Evolutionary conservation across 2,888 invertebrate genomes (phyloP).

Genomic region (Furcula furcula): DNA sequence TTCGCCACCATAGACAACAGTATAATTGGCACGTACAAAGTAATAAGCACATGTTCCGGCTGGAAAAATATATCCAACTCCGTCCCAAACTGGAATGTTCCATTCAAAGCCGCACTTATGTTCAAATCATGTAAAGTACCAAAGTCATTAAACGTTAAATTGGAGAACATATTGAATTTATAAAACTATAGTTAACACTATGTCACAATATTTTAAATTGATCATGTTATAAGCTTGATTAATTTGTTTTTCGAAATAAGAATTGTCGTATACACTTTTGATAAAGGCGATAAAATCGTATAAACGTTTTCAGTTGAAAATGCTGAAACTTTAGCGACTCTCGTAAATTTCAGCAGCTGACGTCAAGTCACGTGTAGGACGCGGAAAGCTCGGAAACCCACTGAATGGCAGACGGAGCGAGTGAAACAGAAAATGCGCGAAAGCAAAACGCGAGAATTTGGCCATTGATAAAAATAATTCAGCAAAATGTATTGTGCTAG

Average conservation of each 20-base stretch:
- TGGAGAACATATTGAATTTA: slow-evolving; percentile 27
- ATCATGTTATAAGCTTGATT: no score
- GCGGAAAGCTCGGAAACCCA: slow-evolving; percentile 31
- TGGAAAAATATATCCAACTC: slow-evolving; percentile 67
- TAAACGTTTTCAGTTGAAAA: no score
- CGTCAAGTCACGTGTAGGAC: slow-evolving; percentile 25
- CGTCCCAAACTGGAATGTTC: slow-evolving; percentile 44
- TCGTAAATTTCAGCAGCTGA: slow-evolving; percentile 19
- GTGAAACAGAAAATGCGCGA: slow-evolving; percentile 11
- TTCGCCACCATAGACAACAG: slow-evolving; percentile 84
- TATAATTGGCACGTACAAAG: slow-evolving; percentile 84
- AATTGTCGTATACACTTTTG: no score
- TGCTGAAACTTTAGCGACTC: slow-evolving; percentile 14
- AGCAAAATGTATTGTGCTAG: no score
- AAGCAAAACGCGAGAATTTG: slow-evolving; percentile 4
- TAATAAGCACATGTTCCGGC: slow-evolving; percentile 78
- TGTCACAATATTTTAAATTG: slow-evolving; percentile 9
- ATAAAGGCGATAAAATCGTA: no score
- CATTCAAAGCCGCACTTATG: slow-evolving; percentile 32
- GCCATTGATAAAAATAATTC: slow-evolving; percentile 28
- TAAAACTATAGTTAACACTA: slow-evolving; percentile 9
- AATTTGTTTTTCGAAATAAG: no score
- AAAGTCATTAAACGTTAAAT: slow-evolving; percentile 25
- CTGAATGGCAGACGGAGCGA: slow-evolving; percentile 33
- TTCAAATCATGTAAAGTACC: slow-evolving; percentile 16